phyloP scores from a whole-genome alignment of 2,797 vertebrate genomes.

The Graptemys geographica region DNA sequence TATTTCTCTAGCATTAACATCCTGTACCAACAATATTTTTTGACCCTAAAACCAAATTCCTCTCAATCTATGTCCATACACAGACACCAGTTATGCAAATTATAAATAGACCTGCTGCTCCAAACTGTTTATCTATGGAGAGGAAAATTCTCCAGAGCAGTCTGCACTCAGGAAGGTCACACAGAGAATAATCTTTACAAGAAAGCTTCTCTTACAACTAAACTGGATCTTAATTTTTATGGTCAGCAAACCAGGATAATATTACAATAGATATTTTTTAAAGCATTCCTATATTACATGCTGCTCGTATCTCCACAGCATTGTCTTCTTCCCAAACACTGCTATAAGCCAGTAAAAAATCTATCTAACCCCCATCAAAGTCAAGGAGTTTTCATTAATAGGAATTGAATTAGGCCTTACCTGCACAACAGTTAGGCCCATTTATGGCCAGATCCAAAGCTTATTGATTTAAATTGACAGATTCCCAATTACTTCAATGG shows the following conservation, averaged over 20 bases:
- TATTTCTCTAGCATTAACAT: background rate
- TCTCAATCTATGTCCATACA: background rate
- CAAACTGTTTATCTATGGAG: background rate
- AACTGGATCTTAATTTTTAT: constrained; percentile 44
- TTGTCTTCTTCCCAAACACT: constrained; percentile 32
- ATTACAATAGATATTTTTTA: constrained; percentile 2
- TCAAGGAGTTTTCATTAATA: constrained; percentile 13
- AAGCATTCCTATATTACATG: constrained; percentile 40
- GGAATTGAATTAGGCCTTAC: background rate
- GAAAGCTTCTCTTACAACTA: background rate
- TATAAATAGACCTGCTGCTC: background rate
- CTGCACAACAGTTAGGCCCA: background rate
- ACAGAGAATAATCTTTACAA: background rate
- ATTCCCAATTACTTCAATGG: constrained; percentile 25
- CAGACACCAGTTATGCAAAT: constrained; percentile 6
- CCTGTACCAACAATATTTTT: constrained; percentile 14
- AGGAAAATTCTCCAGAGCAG: background rate
- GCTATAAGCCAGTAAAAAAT: constrained; percentile 49
- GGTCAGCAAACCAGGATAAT: constrained; percentile 30
- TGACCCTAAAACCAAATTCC: constrained; percentile 27
- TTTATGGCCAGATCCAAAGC: background rate
- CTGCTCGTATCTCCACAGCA: constrained; percentile 1
- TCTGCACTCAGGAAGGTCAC: background rate
- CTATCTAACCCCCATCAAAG: constrained; percentile 11
- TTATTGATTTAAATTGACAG: constrained; percentile 38